Base-by-base conservation (phyloP, 2,888 invertebrate species). In the Oligia strigilis region DNA sequence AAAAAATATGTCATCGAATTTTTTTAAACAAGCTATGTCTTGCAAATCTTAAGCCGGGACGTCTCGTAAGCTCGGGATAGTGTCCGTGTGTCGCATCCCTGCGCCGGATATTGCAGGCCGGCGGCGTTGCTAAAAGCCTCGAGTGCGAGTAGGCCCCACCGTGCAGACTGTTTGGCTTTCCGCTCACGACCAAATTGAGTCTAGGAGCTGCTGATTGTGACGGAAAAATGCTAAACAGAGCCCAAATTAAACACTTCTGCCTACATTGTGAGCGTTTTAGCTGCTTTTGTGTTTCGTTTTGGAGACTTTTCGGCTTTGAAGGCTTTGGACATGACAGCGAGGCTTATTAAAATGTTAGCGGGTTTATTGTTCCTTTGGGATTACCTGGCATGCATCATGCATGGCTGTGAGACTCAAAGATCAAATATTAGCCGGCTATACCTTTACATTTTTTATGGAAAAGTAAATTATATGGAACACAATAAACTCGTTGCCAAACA, bases 181-280 rank as follows among this genome's bases (percentile, higher is more conserved):
- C 87, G 90, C 92, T 92, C 89, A 89, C 88, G 80, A 85, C 78
- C 65, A 88, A 89, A 91, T 91, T 88, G 89, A 91, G 90, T 90
- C 89, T 89, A 89, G 88, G 84, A 83, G 77, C 82, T 80, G 52
- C 84, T 87, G 90, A 87, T 90, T 88, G 87, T 90, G 76, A 85
- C 67, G 84, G 75, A 86, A 90, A 91, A 91, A 92, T 91, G 92
- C 89, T 89, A 90, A 91, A 85, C 88, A 88, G 88, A 72, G 81
- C 81, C 83, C 80, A 87, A 89, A 89, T 90, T 90, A 90, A 89
- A 88, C 83, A 84, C 83, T 79, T 65, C 67, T 75, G 79, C 71
- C 73, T 76, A 60, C 29, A 78, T 72, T 72, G 82, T 69, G 84
- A 81, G 78, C 74, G 80, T 76, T 81, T 81, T 67, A 80, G 85